These are phyloP conservation scores for Dreissena polymorpha DNA, from an alignment of 1,140 invertebrate species.

Conservation along the genomic window DNA sequence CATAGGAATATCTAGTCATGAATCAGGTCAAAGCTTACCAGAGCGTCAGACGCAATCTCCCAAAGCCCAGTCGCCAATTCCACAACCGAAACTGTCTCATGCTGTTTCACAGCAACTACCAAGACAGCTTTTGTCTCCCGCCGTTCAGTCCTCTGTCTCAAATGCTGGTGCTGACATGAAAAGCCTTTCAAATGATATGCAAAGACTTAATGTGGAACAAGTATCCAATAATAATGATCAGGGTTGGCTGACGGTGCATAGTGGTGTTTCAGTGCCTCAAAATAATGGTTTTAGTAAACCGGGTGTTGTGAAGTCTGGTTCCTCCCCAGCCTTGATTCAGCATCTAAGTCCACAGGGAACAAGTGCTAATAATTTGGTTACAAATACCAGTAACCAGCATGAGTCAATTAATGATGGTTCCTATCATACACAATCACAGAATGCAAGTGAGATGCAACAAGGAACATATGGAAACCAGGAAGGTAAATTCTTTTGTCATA, in stretches of 20 bases:
- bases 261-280: no score
- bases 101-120: not conserved
- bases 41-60: not conserved
- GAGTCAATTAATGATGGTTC: no score
- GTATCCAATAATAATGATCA: no score
- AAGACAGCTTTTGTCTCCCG: no score
- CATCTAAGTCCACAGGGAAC: not conserved
- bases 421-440: no score
- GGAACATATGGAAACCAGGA: no score
- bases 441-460: no score
- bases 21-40: not conserved
- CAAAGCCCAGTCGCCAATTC: constrained; percentile 30
- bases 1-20: constrained; percentile 23
- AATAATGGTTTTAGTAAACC: no score
- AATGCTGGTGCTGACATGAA: constrained; percentile 20
- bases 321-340: not conserved
- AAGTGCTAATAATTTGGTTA: not conserved
- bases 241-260: no score
- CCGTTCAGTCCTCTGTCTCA: constrained; percentile 3
- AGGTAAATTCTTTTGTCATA: no score
- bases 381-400: no score
- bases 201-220: constrained; percentile 37
- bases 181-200: constrained; percentile 25
- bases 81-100: constrained; percentile 43
- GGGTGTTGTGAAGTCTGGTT: not conserved